Evolutionary conservation across 2,797 vertebrate species (phyloP).

Genomic region (Coranthus polyacanthus): DNA sequence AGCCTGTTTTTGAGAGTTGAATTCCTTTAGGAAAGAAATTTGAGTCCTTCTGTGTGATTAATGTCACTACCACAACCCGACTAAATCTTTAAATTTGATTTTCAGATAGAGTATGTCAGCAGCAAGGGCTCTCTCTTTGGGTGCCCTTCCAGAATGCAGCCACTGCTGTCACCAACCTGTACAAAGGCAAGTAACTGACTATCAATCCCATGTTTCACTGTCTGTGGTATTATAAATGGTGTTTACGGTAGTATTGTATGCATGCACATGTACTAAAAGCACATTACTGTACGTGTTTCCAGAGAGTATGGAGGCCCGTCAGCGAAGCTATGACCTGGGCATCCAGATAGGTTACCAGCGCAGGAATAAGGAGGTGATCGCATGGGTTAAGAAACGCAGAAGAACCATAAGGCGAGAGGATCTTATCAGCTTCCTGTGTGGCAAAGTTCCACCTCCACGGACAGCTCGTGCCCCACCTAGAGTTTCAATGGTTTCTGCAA

Average conservation of each 20-base stretch:
- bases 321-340: slow-evolving; percentile 96
- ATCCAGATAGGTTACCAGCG: slow-evolving; percentile 97
- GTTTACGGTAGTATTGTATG: background rate
- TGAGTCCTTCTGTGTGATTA: background rate
- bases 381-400: slow-evolving; percentile 98
- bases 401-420: slow-evolving; percentile 98
- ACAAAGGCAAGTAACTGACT: slow-evolving; percentile 90
- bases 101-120: slow-evolving; percentile 97
- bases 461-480: slow-evolving; percentile 93
- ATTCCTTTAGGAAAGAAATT: background rate
- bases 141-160: slow-evolving; percentile 98
- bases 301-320: slow-evolving; percentile 97
- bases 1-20: too few species aligned
- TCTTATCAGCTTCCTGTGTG: slow-evolving; percentile 99
- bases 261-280: background rate
- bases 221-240: background rate
- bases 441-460: slow-evolving; percentile 95
- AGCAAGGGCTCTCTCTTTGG: slow-evolving; percentile 98
- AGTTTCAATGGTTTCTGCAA: slow-evolving; percentile 95
- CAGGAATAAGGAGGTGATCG: slow-evolving; percentile 97
- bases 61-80: background rate
- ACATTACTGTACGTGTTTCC: slow-evolving; percentile 37
- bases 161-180: slow-evolving; percentile 97
- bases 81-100: slow-evolving; percentile 20
- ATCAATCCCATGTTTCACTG: background rate